Conservation (phyloP, 2,113 vertebrate genomes). For the Carlito syrichta region DNA sequence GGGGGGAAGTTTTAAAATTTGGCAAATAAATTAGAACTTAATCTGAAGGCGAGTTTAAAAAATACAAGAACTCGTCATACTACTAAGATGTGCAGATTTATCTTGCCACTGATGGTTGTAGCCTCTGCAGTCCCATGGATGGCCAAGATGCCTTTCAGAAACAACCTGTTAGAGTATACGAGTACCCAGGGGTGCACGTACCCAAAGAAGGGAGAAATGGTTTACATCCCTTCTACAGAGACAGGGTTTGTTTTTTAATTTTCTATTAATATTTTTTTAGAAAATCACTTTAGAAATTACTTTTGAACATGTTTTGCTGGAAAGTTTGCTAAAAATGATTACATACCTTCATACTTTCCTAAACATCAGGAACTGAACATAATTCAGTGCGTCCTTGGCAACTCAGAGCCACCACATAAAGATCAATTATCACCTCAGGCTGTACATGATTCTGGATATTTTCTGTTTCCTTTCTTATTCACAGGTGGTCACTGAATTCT, state of each 20-base stretch:
- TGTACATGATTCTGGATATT: not conserved
- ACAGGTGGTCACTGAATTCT: not conserved
- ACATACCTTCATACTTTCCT: not conserved
- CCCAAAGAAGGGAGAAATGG: not conserved
- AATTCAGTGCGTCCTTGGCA: not conserved
- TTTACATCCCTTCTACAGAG: not conserved
- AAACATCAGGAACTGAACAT: not conserved
- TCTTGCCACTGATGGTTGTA: too few species aligned
- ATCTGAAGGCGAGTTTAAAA: not conserved
- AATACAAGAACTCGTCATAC: not conserved
- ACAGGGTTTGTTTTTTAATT: not conserved
- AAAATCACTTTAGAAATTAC: not conserved
- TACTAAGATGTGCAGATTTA: not conserved
- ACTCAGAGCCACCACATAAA: not conserved
- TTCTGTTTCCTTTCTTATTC: not conserved
- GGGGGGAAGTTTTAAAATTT: not conserved
- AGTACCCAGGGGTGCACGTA: fast-evolving
- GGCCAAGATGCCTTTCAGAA: not conserved
- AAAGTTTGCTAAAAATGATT: slow-evolving; percentile 20
- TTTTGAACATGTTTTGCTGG: not conserved
- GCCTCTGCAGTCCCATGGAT: not conserved
- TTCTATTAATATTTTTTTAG: not conserved
- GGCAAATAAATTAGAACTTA: not conserved
- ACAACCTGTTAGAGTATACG: not conserved
- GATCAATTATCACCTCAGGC: not conserved